These are phyloP conservation scores for Eriocheir sinensis DNA, from an alignment of 1,140 invertebrate genomes.

Conservation along the genomic window DNA sequence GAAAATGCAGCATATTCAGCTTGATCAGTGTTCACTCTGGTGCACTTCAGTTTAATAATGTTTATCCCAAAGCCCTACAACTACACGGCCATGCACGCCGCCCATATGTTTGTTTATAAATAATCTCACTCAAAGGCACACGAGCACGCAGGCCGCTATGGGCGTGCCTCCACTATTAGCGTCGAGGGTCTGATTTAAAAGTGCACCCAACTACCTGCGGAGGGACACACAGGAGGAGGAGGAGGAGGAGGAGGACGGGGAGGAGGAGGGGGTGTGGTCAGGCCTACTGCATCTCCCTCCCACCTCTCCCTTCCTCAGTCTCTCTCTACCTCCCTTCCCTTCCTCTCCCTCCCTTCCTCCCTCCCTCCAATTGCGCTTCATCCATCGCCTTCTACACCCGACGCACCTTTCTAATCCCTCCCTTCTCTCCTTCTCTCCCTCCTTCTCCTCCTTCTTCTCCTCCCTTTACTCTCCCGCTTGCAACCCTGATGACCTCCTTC, in stretches of 20 bases:
- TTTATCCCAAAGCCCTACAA: neutral
- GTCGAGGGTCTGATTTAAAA: neutral
- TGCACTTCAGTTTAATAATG: constrained; percentile 26
- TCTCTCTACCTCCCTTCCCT: neutral
- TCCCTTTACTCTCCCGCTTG: neutral
- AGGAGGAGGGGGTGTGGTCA: neutral
- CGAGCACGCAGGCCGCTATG: neutral
- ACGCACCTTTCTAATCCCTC: too few species aligned
- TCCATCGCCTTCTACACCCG: neutral
- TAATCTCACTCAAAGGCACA: constrained; percentile 15
- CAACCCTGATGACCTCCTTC: too few species aligned
- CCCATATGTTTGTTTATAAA: neutral
- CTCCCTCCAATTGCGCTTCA: neutral
- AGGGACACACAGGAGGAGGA: neutral
- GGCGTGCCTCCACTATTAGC: neutral
- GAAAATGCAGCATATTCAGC: neutral
- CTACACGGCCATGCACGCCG: neutral
- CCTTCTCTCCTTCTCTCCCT: neutral
- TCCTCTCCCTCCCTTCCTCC: constrained; percentile 1
- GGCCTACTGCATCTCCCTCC: constrained; percentile 9
- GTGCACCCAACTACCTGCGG: neutral
- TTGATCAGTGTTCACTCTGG: neutral
- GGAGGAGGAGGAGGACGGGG: too few species aligned
- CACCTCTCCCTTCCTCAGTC: neutral
- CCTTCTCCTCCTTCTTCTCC: neutral